These are phyloP conservation scores for Rugalucina vietnamica DNA, from an alignment of 2,888 invertebrate species.

Conservation along the genomic window DNA sequence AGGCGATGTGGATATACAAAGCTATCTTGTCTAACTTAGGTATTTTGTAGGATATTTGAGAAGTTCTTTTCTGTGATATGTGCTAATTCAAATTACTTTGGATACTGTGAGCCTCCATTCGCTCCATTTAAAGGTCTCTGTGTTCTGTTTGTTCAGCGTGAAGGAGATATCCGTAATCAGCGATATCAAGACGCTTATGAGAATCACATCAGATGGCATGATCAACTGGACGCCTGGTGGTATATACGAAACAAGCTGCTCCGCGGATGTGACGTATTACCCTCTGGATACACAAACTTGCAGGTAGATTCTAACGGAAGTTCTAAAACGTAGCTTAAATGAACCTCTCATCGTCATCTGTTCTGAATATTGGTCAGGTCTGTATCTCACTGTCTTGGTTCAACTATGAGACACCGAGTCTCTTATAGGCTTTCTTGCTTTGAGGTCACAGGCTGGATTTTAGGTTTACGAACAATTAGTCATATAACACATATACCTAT, in stretches of 20 bases:
- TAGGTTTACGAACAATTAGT: too few relatives aligned
- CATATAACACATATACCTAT: too few relatives aligned
- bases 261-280: conserved; percentile 21
- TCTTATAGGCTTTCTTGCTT: too few relatives aligned
- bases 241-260: conserved; percentile 54
- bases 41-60: neutral
- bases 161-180: conserved; percentile 55
- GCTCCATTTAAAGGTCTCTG: too few relatives aligned
- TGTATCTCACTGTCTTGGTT: too few relatives aligned
- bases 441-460: too few relatives aligned
- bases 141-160: conserved; percentile 38
- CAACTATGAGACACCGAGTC: too few relatives aligned
- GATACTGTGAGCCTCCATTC: too few relatives aligned
- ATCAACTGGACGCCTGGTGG: conserved; percentile 55
- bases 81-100: neutral
- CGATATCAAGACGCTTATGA: conserved; percentile 46
- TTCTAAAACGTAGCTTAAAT: neutral
- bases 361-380: too few relatives aligned
- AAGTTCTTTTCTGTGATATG: neutral
- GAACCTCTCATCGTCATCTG: neutral
- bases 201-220: conserved; percentile 31
- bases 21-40: neutral
- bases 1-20: neutral
- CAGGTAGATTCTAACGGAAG: too few relatives aligned
- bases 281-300: neutral